Conservation (phyloP, 2,797 vertebrate species). For the Loris lydekkerianus region DNA sequence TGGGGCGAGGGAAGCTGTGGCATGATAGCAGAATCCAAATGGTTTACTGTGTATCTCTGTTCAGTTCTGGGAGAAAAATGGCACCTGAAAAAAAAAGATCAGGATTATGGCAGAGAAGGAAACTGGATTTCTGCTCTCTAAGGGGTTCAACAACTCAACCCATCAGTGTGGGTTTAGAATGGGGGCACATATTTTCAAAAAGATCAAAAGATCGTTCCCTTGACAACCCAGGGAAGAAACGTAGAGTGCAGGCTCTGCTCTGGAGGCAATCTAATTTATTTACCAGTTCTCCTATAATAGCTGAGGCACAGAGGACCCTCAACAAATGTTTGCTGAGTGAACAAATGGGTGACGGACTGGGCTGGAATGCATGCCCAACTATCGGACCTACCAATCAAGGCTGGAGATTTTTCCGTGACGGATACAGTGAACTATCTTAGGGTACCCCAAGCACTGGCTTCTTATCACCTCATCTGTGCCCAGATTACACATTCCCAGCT, state of each 20-base stretch:
- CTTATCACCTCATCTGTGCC: constrained; percentile 58
- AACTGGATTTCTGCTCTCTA: constrained; percentile 27
- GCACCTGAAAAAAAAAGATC: background rate
- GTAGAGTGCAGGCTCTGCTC: background rate
- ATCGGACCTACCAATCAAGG: background rate
- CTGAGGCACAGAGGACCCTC: background rate
- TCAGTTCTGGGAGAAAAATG: background rate
- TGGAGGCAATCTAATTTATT: constrained; percentile 5
- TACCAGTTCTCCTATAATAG: background rate
- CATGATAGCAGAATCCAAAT: background rate
- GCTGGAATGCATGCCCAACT: background rate
- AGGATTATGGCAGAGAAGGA: background rate
- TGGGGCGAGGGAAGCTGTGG: background rate
- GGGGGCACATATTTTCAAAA: background rate
- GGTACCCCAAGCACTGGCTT: constrained; percentile 5
- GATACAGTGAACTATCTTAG: background rate
- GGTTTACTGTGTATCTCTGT: constrained; percentile 1
- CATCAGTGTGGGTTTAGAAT: background rate
- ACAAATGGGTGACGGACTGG: constrained; percentile 12
- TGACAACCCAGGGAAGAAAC: background rate
- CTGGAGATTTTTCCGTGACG: constrained; percentile 13
- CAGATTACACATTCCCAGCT: constrained; percentile 13
- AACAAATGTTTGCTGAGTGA: constrained; percentile 36
- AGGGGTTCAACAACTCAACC: background rate
- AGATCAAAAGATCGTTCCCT: background rate